These are phyloP conservation scores for Mastomys coucha DNA, from an alignment of 2,113 vertebrate genomes.

Conservation along the genomic window DNA sequence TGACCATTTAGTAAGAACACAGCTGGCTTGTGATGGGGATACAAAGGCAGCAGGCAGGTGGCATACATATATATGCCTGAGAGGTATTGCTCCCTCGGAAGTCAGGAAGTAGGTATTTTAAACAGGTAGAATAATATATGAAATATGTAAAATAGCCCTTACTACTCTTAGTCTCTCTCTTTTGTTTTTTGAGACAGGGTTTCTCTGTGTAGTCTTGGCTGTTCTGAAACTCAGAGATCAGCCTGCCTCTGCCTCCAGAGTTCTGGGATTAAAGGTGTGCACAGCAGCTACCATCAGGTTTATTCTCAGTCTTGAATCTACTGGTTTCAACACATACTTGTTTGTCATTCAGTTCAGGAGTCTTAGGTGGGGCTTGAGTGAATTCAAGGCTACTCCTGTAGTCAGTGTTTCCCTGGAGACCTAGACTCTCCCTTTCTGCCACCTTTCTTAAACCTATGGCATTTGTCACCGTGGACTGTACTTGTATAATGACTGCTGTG, in stretches of 20 bases:
- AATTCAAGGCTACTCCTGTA: too few relatives aligned
- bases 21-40: not conserved
- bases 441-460: not conserved
- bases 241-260: not conserved
- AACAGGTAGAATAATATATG: too few relatives aligned
- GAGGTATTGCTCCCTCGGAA: accelerated
- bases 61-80: accelerated
- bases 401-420: too few relatives aligned
- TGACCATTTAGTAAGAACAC: not conserved
- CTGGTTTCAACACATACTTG: not conserved
- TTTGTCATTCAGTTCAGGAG: not conserved
- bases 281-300: not conserved
- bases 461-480: not conserved
- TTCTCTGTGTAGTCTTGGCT: not conserved
- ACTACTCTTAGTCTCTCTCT: not conserved
- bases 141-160: not conserved
- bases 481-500: not conserved
- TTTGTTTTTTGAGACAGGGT: not conserved
- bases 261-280: not conserved
- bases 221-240: not conserved
- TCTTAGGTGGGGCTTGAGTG: not conserved
- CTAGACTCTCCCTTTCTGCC: not conserved
- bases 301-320: not conserved
- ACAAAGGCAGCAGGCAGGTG: too few relatives aligned
- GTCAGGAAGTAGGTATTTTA: not conserved